Base-by-base conservation (phyloP, 2,888 invertebrate genomes). In the Galeruca laticollis region DNA sequence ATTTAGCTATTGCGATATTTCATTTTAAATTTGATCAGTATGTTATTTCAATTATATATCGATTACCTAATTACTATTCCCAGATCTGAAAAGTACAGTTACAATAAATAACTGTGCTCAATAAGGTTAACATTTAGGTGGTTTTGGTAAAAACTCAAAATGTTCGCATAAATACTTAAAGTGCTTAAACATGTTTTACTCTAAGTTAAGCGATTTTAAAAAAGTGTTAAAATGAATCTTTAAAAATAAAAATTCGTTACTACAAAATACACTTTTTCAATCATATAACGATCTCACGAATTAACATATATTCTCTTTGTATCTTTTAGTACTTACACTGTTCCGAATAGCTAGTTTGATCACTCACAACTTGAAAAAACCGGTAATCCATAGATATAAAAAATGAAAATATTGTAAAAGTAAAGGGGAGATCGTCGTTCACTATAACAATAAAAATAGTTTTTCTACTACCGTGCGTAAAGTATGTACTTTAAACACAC, bases 101-200 rank as follows among this genome's bases (percentile, higher is more conserved):
- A 26, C 6, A 6, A n/a, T n/a, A n/a, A n/a, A n/a, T 26, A 5
- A 6, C 6, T 26, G 26, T 26, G 26, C 26, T 26, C 6, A 6
- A 26, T 26, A 26, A 26, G 6, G 6, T 26, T 26, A 26, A 26
- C n/a, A 6, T 26, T 3, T 5, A 26, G 1, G 26, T 26, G 26
- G 6, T 26, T 0, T 26, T 26, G 26, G 26, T 2, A 26, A 26
- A 26, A 26, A 26, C 3, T 26, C 5, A 0, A 26, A 26, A 26
- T 26, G 2, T 26, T 1, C 1, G n/a, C 37, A 40, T n/a, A 40
- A 40, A n/a, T 40, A 40, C 40, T 40, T 40, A 40, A 40, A 40
- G 40, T 40, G 40, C 40, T 40, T 40, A n/a, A 40, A n/a, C 40
- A 40, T 40, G 13, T 40, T 40, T 40, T 40, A 40, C 40, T 40